Base-by-base conservation (phyloP, 2,113 vertebrate species). In the Indri indri region DNA sequence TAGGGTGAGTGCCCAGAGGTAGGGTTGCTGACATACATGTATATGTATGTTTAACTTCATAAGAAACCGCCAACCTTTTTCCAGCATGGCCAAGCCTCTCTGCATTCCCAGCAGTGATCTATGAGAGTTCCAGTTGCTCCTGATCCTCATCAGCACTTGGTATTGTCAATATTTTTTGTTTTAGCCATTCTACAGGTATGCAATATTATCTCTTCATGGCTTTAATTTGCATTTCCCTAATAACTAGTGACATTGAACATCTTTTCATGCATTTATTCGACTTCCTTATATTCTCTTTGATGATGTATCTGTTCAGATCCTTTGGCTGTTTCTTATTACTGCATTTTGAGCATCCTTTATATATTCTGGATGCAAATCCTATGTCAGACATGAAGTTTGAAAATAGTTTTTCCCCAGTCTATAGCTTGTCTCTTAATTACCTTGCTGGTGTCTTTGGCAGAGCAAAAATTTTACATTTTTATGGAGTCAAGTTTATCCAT, bases 361-460 rank as follows among this genome's bases (percentile, higher is more conserved):
- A 40, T 42, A 50, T 87, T 87, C 18, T 42, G 17, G 52, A 52
- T 87, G 57, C 17, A 80, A 90, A 87, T 34, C 74, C 45, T 42
- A 40, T 52, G 68, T 87, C 27, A 90, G 68, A 37, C n/a, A 32
- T 0, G 2, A 71, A 22, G 8, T 59, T 81, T 90, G 80, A 76
- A 86, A 93, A 63, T 82, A 81, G 52, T 70, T 93, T 84, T 23
- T 79, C 40, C 65, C 63, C n/a, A 90, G 9, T 68, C 52, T 61
- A 42, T 68, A 93, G 23, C 66, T 76, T 86, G 30, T n/a, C 50
- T 96, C 34, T 86, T 90, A 74, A 57, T 86, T 73, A 77, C 86
- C 40, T 59, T 61, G 47, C 30, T 63, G 59, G 25, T 73, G 8
- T 73, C 54, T 90, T 92, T 17, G 16, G 45, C 54, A 88, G 61